Evolutionary conservation across 2,888 invertebrate genomes (phyloP).

Genomic region (Tryphoninae sp.): DNA sequence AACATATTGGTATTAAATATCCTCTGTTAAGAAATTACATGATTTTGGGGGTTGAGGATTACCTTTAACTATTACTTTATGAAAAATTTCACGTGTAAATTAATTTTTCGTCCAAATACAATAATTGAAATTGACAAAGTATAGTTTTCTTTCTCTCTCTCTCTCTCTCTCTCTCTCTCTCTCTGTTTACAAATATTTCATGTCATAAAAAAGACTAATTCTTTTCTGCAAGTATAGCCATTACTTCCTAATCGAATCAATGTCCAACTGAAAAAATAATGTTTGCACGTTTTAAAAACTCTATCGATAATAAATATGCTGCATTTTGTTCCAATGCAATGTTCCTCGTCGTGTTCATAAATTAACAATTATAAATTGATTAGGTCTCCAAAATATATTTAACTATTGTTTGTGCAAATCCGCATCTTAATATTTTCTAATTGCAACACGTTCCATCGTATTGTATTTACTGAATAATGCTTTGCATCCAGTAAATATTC

Average conservation of each 20-base stretch:
- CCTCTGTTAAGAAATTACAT: background rate
- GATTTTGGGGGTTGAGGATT: background rate
- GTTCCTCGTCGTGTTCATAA: too few relatives aligned
- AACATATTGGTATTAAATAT: background rate
- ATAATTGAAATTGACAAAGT: background rate
- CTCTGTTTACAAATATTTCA: background rate
- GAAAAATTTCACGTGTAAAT: background rate
- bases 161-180: background rate
- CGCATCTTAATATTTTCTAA: too few relatives aligned
- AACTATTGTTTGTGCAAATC: too few relatives aligned
- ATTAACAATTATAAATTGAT: too few relatives aligned
- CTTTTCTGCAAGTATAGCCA: background rate
- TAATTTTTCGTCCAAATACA: background rate
- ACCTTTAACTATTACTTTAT: background rate
- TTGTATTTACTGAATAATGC: too few relatives aligned
- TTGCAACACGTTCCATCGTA: too few relatives aligned
- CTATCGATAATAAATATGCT: too few relatives aligned
- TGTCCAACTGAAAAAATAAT: background rate
- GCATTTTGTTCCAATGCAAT: too few relatives aligned
- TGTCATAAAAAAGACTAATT: background rate
- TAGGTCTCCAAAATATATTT: too few relatives aligned
- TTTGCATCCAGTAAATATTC: too few relatives aligned
- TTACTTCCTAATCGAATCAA: background rate
- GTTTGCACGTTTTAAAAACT: background rate
- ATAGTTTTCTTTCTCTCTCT: background rate